Evolutionary conservation across 2,113 vertebrate genomes (phyloP), one percentile per base, ranked within the genome.

Genomic region (Diglossa brunneiventris): DNA sequence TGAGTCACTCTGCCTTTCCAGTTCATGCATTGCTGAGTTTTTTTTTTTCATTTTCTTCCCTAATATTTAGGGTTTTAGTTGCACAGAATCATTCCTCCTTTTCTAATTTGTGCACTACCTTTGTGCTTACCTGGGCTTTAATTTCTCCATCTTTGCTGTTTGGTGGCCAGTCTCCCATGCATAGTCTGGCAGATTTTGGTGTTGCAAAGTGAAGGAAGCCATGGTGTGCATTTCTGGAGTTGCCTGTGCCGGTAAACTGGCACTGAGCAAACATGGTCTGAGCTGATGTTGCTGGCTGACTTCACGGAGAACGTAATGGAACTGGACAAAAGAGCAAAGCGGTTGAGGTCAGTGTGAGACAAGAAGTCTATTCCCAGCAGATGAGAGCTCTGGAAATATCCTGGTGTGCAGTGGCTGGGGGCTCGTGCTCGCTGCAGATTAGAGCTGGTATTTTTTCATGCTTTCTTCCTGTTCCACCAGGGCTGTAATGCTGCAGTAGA

Each of bases 301-400:
- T 67, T n/a, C 24, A 47, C 0, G 2, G 35, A 41, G 53, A n/a
- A 27, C 0, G 14, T 75, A 74, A 72, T 77, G 59, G 83, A 87
- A 93, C 58, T 39, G 70, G 58, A 87, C 62, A 73, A 42, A 95
- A 87, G 56, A 91, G 82, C 90, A 66, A 55, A 72, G 46, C 59
- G 33, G 68, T 37, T 4, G 19, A 95, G 77, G 69, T 87, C 68
- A 88, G n/a, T 28, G 42, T 92, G 30, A 90, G 77, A 73, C 44
- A 87, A 33, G 73, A 69, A 67, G 62, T 23, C 70, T 73, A 31
- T 90, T 89, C 76, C 58, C 87, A 85, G 82, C 31, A 56, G 41
- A 66, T 62, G 70, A 67, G 76, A 91, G 89, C 66, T 69, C 64
- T 87, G 31, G 56, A 77, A 77, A 91, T 81, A 52, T 4, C 47